These are phyloP conservation scores for Abrostola triplasia DNA, from an alignment of 2,888 invertebrate species.

Conservation along the genomic window DNA sequence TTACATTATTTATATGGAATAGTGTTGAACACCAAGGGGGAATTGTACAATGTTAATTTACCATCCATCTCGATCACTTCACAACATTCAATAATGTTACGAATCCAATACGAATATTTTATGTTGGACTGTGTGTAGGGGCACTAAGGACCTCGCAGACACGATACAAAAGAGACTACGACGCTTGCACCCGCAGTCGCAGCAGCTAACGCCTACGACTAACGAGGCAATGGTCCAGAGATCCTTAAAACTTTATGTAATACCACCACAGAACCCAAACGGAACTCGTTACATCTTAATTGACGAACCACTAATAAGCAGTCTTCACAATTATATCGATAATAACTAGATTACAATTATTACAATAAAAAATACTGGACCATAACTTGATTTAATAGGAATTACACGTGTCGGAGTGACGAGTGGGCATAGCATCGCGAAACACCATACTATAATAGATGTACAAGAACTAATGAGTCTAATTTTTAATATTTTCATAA, in stretches of 20 bases:
- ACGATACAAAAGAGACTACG: constrained; percentile 8
- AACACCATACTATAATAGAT: constrained; percentile 53
- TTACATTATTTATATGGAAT: constrained; percentile 27
- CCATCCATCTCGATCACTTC: constrained; percentile 46
- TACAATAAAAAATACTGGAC: constrained; percentile 85
- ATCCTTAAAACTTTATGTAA: constrained; percentile 41
- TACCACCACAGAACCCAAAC: constrained; percentile 60
- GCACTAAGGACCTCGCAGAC: constrained; percentile 31
- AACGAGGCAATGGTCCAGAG: constrained; percentile 6
- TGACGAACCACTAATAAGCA: constrained; percentile 85
- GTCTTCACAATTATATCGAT: constrained; percentile 81
- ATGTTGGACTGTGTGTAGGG: constrained; percentile 32
- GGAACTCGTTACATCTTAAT: constrained; percentile 71
- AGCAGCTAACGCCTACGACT: constrained; percentile 7
- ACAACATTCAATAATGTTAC: constrained; percentile 35
- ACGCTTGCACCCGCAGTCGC: constrained; percentile 4
- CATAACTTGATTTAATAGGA: constrained; percentile 85
- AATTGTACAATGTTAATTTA: constrained; percentile 31
- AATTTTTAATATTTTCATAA: background rate
- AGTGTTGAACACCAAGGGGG: constrained; percentile 46
- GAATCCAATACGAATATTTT: constrained; percentile 11
- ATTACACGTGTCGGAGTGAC: constrained; percentile 66
- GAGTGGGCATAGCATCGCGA: constrained; percentile 53
- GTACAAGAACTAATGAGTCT: constrained; percentile 13
- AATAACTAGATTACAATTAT: constrained; percentile 68